Conservation (phyloP, 2,113 vertebrate species). For the Etia nguti region DNA sequence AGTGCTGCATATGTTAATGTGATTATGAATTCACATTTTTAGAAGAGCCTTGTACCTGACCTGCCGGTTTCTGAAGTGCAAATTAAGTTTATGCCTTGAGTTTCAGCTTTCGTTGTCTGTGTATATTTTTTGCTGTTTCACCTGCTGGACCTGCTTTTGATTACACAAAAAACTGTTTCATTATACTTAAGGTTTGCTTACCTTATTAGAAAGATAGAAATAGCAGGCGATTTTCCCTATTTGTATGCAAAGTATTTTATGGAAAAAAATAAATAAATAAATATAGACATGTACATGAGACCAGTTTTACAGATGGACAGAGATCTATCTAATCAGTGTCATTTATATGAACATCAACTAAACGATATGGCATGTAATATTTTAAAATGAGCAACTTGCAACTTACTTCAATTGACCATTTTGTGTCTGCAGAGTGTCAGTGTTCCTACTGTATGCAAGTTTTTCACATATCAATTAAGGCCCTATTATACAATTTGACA, state of each 20-base stretch:
- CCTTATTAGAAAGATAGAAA: background rate
- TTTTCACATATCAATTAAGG: background rate
- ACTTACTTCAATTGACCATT: background rate
- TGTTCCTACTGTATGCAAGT: background rate
- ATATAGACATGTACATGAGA: background rate
- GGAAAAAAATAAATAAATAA: background rate
- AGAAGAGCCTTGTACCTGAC: constrained; percentile 52
- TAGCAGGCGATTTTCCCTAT: background rate
- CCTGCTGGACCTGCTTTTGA: background rate
- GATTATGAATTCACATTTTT: constrained; percentile 58
- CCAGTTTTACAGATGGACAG: background rate
- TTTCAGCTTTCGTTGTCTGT: background rate
- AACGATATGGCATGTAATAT: background rate
- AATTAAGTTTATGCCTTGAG: constrained; percentile 41
- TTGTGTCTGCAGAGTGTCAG: background rate
- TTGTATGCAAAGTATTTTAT: background rate
- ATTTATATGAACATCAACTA: background rate
- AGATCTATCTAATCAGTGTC: background rate
- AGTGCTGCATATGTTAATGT: constrained; percentile 41
- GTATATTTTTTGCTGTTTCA: background rate
- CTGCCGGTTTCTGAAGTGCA: constrained; percentile 38
- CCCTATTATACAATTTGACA: background rate
- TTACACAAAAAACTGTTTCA: background rate
- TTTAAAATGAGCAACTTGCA: background rate
- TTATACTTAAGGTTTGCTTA: background rate